Evolutionary conservation across 35 echinoderm and acorn worm species (phyloP).

Genomic region (Lytechinus variegatus): DNA sequence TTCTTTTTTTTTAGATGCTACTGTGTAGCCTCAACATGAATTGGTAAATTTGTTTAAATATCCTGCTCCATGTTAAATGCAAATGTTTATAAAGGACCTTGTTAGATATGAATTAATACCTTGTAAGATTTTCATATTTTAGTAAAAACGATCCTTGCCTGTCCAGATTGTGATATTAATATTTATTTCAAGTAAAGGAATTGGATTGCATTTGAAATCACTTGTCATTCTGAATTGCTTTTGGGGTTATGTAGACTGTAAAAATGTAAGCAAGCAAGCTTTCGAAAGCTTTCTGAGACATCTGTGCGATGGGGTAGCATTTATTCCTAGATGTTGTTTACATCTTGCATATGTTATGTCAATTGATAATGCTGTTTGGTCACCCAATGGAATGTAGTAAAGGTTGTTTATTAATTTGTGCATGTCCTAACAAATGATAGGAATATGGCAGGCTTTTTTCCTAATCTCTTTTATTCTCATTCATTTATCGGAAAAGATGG

Average conservation of each 20-base stretch:
- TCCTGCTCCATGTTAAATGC: neutral
- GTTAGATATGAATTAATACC: neutral
- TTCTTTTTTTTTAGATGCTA: neutral
- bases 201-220: neutral
- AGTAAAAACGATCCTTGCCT: neutral
- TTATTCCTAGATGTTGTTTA: too few species aligned
- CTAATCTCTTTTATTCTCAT: too few species aligned
- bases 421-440: too few species aligned
- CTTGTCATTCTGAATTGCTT: neutral
- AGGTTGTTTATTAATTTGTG: too few species aligned
- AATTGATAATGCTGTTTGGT: too few species aligned
- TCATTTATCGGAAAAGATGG: too few species aligned
- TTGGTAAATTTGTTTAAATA: neutral
- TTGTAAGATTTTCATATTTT: neutral
- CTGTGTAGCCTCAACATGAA: neutral
- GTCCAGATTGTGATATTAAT: neutral
- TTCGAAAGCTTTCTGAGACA: too few species aligned
- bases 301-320: too few species aligned
- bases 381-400: too few species aligned
- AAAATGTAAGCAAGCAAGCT: neutral
- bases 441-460: too few species aligned
- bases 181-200: neutral
- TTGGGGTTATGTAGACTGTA: neutral
- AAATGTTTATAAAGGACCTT: neutral
- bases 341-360: too few species aligned